These are phyloP conservation scores for Glyphotaelius pellucidus DNA, from an alignment of 2,888 invertebrate genomes.

Conservation along the genomic window DNA sequence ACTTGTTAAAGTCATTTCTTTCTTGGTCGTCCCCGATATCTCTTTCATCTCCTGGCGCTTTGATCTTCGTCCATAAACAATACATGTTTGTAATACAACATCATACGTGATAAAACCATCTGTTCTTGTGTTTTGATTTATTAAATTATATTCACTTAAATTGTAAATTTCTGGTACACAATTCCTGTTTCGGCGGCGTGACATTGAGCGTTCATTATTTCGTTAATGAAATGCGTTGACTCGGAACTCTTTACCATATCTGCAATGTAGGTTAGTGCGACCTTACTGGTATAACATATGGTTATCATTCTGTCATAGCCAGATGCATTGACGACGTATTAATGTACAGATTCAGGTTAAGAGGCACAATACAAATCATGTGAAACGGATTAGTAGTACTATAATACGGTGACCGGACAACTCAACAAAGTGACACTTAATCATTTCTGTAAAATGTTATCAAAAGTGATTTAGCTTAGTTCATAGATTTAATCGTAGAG, in stretches of 20 bases:
- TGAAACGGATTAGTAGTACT: too few species aligned
- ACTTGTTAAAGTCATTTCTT: background rate
- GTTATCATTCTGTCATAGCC: background rate
- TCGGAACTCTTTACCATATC: background rate
- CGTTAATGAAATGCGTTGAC: constrained; percentile 10
- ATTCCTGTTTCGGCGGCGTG: constrained; percentile 3
- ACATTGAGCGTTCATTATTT: constrained; percentile 12
- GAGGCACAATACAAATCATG: too few species aligned
- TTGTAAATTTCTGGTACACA: background rate
- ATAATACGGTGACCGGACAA: too few species aligned
- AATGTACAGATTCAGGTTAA: background rate
- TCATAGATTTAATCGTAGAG: too few species aligned
- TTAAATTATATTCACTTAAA: background rate
- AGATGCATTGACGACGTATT: background rate
- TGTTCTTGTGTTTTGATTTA: background rate
- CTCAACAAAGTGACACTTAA: too few species aligned
- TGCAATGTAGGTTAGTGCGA: constrained; percentile 24
- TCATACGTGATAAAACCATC: background rate
- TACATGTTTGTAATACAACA: background rate
- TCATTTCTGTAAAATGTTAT: too few species aligned
- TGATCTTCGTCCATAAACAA: too few species aligned
- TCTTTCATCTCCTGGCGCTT: background rate
- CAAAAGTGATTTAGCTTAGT: too few species aligned
- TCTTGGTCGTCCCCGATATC: background rate
- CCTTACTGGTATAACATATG: constrained; percentile 16